Evolutionary conservation across 1,140 invertebrate genomes (phyloP).

Genomic region (Drosophila tsacasi): DNA sequence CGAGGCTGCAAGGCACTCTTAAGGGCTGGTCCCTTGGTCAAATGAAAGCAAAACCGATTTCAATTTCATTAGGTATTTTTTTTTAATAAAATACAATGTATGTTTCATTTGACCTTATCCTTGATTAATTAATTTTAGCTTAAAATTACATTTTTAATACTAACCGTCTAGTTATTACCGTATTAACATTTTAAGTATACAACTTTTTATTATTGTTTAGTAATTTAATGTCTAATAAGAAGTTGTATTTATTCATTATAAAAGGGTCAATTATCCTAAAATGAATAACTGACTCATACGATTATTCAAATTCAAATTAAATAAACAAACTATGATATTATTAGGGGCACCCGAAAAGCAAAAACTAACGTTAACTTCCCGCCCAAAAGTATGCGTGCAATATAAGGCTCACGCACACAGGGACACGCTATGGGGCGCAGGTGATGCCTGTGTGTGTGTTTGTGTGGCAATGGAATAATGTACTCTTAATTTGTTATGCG

Average conservation of each 20-base stretch:
- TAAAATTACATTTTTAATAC: background rate
- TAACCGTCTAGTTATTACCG: no score
- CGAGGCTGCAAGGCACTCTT: conserved; percentile 18
- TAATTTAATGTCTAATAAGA: no score
- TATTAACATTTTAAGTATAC: no score
- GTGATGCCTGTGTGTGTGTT: conserved; percentile 12
- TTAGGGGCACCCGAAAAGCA: background rate
- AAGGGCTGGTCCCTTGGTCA: background rate
- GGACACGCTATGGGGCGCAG: background rate
- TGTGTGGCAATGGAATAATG: conserved; percentile 70
- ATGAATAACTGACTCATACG: no score
- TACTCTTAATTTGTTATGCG: conserved; percentile 77
- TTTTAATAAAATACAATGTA: background rate
- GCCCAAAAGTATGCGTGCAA: conserved; percentile 45
- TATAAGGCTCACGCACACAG: background rate
- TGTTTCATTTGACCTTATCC: no score
- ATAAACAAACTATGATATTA: background rate
- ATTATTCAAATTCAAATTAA: background rate
- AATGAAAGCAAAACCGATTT: conserved; percentile 6
- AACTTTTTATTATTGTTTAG: no score
- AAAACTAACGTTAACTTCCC: background rate
- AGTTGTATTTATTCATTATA: no score
- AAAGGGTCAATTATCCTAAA: no score
- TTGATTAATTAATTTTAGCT: background rate
- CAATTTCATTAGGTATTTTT: conserved; percentile 6